Evolutionary conservation across 53 echinoderm and acorn worm genomes (phyloP), one percentile per base, ranked within the genome.

Genomic region (Pentamera pediparva): DNA sequence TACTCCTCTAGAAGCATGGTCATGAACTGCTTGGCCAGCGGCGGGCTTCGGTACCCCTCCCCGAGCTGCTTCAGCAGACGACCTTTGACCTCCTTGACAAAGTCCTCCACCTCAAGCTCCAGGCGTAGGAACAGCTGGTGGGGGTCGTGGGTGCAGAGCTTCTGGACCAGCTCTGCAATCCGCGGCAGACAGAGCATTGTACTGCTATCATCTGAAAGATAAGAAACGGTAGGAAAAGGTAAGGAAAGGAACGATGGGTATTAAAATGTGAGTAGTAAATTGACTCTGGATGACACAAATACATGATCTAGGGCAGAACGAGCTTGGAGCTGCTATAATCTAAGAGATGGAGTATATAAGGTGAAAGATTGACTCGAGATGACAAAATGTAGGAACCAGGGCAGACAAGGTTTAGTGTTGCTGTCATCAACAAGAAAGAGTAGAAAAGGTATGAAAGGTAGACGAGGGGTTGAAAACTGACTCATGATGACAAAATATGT

Each of bases 1-100:
- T 98, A 98, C 70, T 98, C 98, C 83, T 98, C 98, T 79, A 98
- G 62, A n/a, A 98, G 80, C 89, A 92, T 88, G 56, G 92, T 92
- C 83, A 98, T 83, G 56, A 98, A 98, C 89, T 98, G 98, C 73
- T 92, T 92, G 36, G 91, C 91, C 41, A 76, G 83, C 3, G 82
- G 81, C 17, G 89, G 98, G 3, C 86, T 86, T 48, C 82, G 79
- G 69, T 89, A 91, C 59, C 98, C 98, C 26, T 73, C 78, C 8
- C 76, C 77, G 30, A 98, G 84, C 77, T 89, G 88, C 67, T 86
- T 86, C 33, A 92, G 83, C 11, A 98, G 86, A 12, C 98, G 80
- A 37, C 83, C 91, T 30, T 85, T 73, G 78, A 89, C 88, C 91
- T 98, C 98, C 59, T 88, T 98, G 28, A 98, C 76, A 40, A 76